phyloP scores from a whole-genome alignment of 2,797 vertebrate genomes.

The Enteromius unitaeniatus region DNA sequence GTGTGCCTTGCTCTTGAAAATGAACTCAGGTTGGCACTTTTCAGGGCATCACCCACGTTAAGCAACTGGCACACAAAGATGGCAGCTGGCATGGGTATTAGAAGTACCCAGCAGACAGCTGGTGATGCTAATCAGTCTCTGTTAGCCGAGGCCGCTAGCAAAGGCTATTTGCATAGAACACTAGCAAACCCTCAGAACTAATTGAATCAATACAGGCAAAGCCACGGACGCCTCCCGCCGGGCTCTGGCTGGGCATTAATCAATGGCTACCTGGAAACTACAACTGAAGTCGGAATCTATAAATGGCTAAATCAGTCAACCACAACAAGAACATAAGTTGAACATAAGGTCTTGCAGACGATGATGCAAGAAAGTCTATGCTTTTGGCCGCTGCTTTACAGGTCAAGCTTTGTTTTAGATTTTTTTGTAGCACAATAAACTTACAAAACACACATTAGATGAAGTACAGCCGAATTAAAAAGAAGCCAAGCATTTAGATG shows the following conservation, averaged over 20 bases:
- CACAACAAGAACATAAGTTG: constrained; percentile 26
- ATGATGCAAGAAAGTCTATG: constrained; percentile 8
- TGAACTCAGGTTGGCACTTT: constrained; percentile 21
- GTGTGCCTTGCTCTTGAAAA: constrained; percentile 20
- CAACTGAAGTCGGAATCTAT: constrained; percentile 42
- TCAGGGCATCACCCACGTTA: constrained; percentile 8
- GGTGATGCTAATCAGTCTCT: constrained; percentile 53
- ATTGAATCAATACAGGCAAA: constrained; percentile 63
- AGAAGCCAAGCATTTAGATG: background rate
- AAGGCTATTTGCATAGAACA: constrained; percentile 46
- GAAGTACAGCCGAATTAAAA: background rate
- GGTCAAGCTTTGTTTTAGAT: background rate
- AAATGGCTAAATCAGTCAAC: constrained; percentile 43
- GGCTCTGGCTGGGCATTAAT: constrained; percentile 51
- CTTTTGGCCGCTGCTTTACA: background rate
- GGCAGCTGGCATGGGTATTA: constrained; percentile 53
- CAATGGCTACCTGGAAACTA: constrained; percentile 61
- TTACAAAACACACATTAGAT: background rate
- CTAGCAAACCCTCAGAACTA: constrained; percentile 55
- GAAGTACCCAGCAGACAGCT: constrained; percentile 55
- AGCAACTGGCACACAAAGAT: constrained; percentile 49
- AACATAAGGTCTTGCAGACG: constrained; percentile 17
- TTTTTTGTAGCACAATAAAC: background rate
- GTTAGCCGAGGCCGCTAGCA: constrained; percentile 31
- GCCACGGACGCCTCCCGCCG: constrained; percentile 46